Evolutionary conservation across 1,140 invertebrate species (phyloP).

Genomic region (Pseudachorutes palmiensis): DNA sequence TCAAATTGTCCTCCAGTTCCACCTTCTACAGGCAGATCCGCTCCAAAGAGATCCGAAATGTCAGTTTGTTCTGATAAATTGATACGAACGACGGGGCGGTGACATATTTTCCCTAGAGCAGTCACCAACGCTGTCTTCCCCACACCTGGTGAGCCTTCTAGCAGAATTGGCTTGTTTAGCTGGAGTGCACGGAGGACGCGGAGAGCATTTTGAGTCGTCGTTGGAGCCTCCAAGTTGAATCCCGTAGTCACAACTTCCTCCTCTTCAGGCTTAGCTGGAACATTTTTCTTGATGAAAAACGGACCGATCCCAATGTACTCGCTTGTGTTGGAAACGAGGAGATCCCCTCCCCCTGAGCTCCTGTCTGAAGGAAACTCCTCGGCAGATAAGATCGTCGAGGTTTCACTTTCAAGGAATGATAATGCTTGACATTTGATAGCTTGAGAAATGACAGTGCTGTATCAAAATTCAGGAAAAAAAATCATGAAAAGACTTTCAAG

Average conservation of each 20-base stretch:
- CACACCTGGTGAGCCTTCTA: conserved; percentile 96
- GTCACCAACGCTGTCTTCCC: conserved; percentile 93
- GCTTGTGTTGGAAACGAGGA: neutral
- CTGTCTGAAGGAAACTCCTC: neutral
- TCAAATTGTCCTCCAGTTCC: conserved; percentile 73
- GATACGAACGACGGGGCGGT: conserved; percentile 74
- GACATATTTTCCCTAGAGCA: conserved; percentile 77
- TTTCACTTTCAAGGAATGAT: neutral
- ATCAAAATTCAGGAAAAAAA: neutral
- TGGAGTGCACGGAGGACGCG: conserved; percentile 80
- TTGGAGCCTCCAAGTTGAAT: conserved; percentile 75
- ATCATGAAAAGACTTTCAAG: neutral
- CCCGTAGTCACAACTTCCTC: neutral
- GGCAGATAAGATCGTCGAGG: neutral
- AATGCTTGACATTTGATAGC: neutral
- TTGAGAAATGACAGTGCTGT: neutral
- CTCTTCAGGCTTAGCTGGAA: neutral
- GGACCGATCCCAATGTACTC: conserved; percentile 16
- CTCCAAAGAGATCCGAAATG: conserved; percentile 88
- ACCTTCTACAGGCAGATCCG: conserved; percentile 91
- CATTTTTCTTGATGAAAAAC: conserved; percentile 16
- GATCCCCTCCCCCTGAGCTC: neutral
- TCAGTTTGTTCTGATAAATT: conserved; percentile 98
- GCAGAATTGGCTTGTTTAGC: conserved; percentile 75
- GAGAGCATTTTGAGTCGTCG: conserved; percentile 71